Evolutionary conservation across 2,888 invertebrate species (phyloP), one percentile per base, ranked within the genome.

Genomic region (Dendrolimus pini): DNA sequence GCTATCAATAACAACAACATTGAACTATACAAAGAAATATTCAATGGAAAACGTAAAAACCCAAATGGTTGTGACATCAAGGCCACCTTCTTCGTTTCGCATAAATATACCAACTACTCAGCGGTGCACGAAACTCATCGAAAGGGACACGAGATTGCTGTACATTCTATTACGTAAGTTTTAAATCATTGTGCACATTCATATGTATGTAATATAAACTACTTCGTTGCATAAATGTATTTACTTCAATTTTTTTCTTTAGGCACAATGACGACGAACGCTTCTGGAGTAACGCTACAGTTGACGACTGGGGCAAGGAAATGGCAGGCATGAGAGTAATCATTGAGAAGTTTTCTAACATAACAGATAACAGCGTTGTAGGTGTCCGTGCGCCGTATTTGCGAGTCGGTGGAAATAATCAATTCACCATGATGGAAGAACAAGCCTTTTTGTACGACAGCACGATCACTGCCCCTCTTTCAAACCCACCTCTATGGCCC

Each of bases 371-470:
- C 88, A 96, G 96, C 67, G 96, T 98, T 14, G 97, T 97, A 6
- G 97, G 97, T 54, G 96, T 97, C 7, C 94, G 97, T 59, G 96
- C 97, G 7, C 97, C 97, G 0, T 98, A 97, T 79, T 90, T 97
- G 60, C 93, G 97, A 57, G 97, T 98, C 7, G 98, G 98, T 62
- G 98, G 98, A 56, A 97, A 98, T 92, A 97, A 97, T 82, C 98
- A 98, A 87, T 98, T 98, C 89, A 96, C 97, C 71, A 98, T 98
- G 97, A 97, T 98, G 98, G 96, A 97, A 83, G 97, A 98, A 83
- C 96, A 97, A 81, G 96, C 96, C 10, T 98, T 98, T 93, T 90
- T 97, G 55, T 99, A 98, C 80, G 98, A 99, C 84, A 97, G 98
- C 54, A 98, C 98, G 56, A 97, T 98, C 80, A 97, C 97, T 0